Percentiles rank a stretch among this genome's conserved stretches.
phyloP scores from a whole-genome alignment of 2,888 invertebrate genomes.

The Lydus trimaculatus region DNA sequence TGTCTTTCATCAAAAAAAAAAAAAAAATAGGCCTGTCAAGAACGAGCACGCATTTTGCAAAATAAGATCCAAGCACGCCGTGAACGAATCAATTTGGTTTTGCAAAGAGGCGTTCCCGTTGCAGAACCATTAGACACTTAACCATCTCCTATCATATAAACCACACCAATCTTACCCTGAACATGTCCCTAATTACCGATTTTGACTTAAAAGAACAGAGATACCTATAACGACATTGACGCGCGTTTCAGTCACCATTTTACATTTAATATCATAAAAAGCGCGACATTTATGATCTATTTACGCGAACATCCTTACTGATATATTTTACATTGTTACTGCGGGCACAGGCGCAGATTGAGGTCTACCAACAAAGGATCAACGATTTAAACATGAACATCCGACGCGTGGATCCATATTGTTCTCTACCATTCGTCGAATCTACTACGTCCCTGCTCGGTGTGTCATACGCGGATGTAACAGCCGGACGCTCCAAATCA shows the following conservation, averaged over 20 bases:
- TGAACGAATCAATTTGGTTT: conserved; percentile 86
- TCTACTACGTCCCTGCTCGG: conserved; percentile 61
- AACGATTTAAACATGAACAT: conserved; percentile 75
- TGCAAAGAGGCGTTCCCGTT: conserved; percentile 88
- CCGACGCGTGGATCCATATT: conserved; percentile 79
- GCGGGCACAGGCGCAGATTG: conserved; percentile 60
- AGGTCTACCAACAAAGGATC: conserved; percentile 74
- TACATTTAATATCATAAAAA: conserved; percentile 40
- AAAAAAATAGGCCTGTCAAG: conserved; percentile 80
- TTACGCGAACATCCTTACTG: conserved; percentile 46
- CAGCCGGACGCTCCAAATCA: conserved; percentile 66
- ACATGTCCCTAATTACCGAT: conserved; percentile 28
- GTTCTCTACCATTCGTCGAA: conserved; percentile 64
- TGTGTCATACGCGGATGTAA: conserved; percentile 73
- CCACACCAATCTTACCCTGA: conserved; percentile 31
- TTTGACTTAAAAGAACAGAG: conserved; percentile 31
- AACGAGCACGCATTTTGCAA: conserved; percentile 85
- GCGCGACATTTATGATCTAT: conserved; percentile 29
- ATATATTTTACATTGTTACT: conserved; percentile 50
- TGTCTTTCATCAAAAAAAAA: conserved; percentile 32
- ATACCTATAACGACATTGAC: conserved; percentile 42
- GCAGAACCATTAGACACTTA: conserved; percentile 76
- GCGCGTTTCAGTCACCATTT: conserved; percentile 60
- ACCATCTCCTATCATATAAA: conserved; percentile 24
- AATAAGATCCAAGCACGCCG: conserved; percentile 86